phyloP scores from a whole-genome alignment of 2,888 invertebrate species.

The Copidosoma aretas region DNA sequence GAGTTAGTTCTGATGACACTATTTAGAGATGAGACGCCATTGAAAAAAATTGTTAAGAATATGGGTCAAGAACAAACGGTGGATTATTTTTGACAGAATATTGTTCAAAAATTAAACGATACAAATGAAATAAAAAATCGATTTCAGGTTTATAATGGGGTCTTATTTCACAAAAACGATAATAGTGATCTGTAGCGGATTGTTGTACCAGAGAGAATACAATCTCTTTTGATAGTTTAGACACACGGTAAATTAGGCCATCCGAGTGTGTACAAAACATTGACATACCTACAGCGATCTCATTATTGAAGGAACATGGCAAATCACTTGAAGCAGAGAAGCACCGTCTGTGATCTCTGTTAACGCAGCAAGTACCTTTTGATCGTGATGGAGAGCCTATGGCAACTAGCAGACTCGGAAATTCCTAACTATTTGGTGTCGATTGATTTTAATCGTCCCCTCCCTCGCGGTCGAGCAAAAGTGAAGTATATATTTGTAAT shows the following conservation, averaged over 20 bases:
- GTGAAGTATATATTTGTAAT: constrained; percentile 24
- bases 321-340: background rate
- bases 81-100: no score
- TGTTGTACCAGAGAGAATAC: background rate
- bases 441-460: constrained; percentile 22
- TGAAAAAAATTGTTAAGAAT: no score
- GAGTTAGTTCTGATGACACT: no score
- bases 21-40: no score
- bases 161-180: no score
- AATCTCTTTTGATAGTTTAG: background rate
- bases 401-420: background rate
- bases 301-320: background rate
- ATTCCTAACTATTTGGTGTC: background rate
- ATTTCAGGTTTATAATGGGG: no score
- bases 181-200: background rate
- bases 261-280: constrained; percentile 5
- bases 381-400: constrained; percentile 10
- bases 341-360: constrained; percentile 17
- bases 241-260: constrained; percentile 4
- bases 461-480: background rate
- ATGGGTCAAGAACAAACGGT: no score
- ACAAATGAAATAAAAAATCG: no score
- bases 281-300: background rate
- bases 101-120: no score
- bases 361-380: constrained; percentile 18